Conservation (phyloP, 2,888 invertebrate species). For the Deladenus siricidicola region DNA sequence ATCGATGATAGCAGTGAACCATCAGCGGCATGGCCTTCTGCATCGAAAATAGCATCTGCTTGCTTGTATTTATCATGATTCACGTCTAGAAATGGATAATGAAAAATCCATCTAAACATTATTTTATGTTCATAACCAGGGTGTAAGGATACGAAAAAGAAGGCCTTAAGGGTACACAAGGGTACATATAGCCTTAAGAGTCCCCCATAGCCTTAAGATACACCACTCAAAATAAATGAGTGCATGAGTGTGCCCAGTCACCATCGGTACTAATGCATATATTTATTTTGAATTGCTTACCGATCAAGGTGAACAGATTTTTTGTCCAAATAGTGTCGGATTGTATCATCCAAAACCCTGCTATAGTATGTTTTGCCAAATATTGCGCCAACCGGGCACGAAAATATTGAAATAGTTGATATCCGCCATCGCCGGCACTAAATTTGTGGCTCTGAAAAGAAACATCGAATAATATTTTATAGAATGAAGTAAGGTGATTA, state of each 20-base stretch:
- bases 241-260: too few relatives aligned
- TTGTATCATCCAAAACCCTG: constrained; percentile 44
- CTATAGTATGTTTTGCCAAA: constrained; percentile 27
- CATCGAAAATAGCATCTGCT: constrained; percentile 37
- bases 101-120: too few relatives aligned
- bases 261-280: too few relatives aligned
- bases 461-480: not conserved
- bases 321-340: constrained; percentile 49
- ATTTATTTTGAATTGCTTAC: too few relatives aligned
- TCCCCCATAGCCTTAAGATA: too few relatives aligned
- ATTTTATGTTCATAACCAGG: too few relatives aligned
- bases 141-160: too few relatives aligned
- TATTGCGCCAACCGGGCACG: constrained; percentile 40
- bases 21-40: constrained; percentile 44
- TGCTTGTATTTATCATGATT: constrained; percentile 9
- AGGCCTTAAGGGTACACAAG: too few relatives aligned
- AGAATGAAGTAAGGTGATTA: constrained; percentile 10
- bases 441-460: constrained; percentile 34
- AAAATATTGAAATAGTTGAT: constrained; percentile 47
- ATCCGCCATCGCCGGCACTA: constrained; percentile 40
- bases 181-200: too few relatives aligned
- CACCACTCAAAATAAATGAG: too few relatives aligned
- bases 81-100: constrained; percentile 3
- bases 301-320: constrained; percentile 42
- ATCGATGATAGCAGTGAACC: constrained; percentile 35